Conservation (phyloP, 2,888 invertebrate genomes). For the Leptura quadrifasciata region DNA sequence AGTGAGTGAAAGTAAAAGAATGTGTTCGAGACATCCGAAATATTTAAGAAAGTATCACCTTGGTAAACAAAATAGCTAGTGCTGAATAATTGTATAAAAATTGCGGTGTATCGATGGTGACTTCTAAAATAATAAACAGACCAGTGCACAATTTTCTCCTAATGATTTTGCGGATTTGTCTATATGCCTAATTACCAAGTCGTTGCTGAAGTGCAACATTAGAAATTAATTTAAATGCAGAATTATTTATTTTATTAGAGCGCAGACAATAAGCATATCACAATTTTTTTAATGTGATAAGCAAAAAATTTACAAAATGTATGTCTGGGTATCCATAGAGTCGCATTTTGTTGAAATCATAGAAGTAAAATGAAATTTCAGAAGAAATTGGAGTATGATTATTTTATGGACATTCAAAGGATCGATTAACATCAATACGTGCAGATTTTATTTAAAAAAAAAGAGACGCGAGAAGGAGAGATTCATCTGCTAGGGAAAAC, state of each 20-base stretch:
- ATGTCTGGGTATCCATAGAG: too few species aligned
- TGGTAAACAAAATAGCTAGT: neutral
- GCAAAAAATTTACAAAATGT: too few species aligned
- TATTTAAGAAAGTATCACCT: constrained; percentile 4
- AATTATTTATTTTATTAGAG: neutral
- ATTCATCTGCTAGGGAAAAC: too few species aligned
- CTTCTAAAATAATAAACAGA: neutral
- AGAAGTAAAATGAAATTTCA: too few species aligned
- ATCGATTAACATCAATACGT: too few species aligned
- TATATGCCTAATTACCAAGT: neutral
- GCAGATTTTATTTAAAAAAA: too few species aligned
- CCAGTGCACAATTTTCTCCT: neutral
- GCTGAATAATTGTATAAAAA: neutral
- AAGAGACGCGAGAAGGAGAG: too few species aligned
- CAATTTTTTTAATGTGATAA: too few species aligned
- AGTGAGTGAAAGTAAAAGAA: constrained; percentile 20
- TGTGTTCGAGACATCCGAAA: neutral
- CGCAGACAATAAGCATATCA: neutral
- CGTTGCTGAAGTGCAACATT: neutral
- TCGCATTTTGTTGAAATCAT: too few species aligned
- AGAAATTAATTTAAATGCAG: neutral
- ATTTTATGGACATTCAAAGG: too few species aligned
- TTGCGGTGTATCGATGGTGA: neutral
- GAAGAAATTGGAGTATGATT: too few species aligned
- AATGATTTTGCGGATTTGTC: constrained; percentile 1